These are phyloP conservation scores for Neoitamus cyanurus DNA, from an alignment of 2,888 invertebrate species.

Conservation along the genomic window DNA sequence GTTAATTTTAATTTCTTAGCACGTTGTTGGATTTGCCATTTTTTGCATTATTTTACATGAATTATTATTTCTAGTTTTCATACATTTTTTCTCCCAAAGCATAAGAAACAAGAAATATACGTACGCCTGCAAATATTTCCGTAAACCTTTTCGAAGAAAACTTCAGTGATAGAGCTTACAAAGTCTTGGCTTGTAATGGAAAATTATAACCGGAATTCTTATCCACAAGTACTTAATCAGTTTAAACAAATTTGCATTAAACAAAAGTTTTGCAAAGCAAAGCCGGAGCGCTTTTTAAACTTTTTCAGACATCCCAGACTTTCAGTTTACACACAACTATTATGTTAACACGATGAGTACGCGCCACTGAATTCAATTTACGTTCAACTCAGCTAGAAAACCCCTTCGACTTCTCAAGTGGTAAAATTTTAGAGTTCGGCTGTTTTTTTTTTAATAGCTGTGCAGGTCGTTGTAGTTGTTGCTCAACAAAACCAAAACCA, in stretches of 20 bases:
- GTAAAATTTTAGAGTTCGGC: neutral
- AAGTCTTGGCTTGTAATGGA: neutral
- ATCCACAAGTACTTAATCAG: neutral
- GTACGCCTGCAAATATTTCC: neutral
- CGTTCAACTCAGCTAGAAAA: neutral
- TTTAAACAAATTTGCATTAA: neutral
- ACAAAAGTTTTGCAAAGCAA: neutral
- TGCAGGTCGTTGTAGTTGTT: neutral
- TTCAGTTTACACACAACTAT: neutral
- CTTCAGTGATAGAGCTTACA: neutral
- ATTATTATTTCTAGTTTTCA: no score
- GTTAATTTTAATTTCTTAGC: neutral
- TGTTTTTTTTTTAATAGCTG: neutral
- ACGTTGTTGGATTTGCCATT: neutral
- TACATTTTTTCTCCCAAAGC: neutral
- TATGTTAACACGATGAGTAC: neutral
- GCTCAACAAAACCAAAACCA: neutral
- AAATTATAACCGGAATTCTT: neutral
- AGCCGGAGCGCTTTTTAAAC: neutral
- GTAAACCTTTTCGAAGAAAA: neutral
- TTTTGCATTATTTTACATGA: no score
- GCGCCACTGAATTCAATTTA: neutral
- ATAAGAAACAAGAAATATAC: neutral
- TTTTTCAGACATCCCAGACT: neutral
- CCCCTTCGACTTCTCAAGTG: neutral